Base-by-base conservation (phyloP, 2,113 vertebrate genomes). In the Phylloscopus trochilus region DNA sequence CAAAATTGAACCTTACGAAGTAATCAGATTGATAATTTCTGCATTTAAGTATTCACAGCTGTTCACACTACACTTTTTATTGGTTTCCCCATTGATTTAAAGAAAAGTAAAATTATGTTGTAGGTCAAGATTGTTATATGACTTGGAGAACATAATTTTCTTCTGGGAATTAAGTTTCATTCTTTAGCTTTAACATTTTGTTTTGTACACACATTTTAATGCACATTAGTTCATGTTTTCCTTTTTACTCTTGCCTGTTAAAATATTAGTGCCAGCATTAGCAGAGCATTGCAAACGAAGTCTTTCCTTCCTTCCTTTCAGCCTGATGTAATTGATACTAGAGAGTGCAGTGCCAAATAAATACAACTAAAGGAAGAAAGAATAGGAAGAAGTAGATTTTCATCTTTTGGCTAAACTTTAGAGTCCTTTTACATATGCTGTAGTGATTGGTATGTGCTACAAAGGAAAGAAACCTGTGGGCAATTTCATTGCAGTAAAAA, bases 301-400 rank as follows among this genome's bases (percentile, higher is more conserved):
- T 63, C 86, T 80, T 95, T 93, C 92, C 90, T 97, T 96, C 89
- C 92, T 96, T 97, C 78, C 87, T 93, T 84, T 69, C 52, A 51
- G 28, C 12, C 35, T 56, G 18, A 63, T 89, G 84, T 69, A 58
- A 88, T 59, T 86, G 37, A 87, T 87, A 73, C 23, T 55, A 67
- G 35, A 70, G 7, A 10, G 23, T 79, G 19, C 44, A 55, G 18
- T 70, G 76, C 76, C 83, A 94, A 95, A 85, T 83, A 93, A 89
- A 87, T 77, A 22, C 9, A 80, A 35, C 24, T 74, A 41, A 67
- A 83, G 15, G 24, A 31, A 46, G 73, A 90, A 70, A 51, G 51
- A 77, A 83, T 1, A 18, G 4, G 27, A 62, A 70, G n/a, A 93
- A 60, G 22, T 9, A 62, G n/a, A 62, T 91, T 88, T 89, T 77